Percentiles rank a stretch among this genome's conserved stretches.
Evolutionary conservation across 2,888 invertebrate genomes (phyloP).

Genomic region (Drosophila falleni): DNA sequence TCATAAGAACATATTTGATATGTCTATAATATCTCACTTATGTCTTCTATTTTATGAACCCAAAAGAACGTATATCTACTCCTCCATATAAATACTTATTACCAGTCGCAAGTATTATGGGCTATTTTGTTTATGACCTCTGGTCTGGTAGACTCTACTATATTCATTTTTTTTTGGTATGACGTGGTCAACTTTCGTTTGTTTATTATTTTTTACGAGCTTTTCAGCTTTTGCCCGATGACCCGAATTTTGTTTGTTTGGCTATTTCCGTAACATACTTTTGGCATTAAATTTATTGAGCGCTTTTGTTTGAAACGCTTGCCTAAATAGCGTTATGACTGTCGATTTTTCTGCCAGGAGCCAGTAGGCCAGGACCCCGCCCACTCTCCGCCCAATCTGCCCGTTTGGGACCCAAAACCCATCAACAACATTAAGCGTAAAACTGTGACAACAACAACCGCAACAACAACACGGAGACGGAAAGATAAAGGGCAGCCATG

Average conservation of each 20-base stretch:
- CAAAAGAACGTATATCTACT: not conserved
- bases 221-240: constrained; percentile 11
- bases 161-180: constrained; percentile 29
- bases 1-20: not conserved
- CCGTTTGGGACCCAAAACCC: constrained; percentile 13
- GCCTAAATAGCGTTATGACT: constrained; percentile 48
- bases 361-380: constrained; percentile 2
- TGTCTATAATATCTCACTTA: constrained; percentile 13
- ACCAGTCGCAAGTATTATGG: constrained; percentile 39
- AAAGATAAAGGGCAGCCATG: constrained; percentile 58
- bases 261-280: constrained; percentile 40
- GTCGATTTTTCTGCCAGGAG: constrained; percentile 17
- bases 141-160: constrained; percentile 13
- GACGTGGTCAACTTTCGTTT: constrained; percentile 24
- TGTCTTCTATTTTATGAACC: constrained; percentile 5
- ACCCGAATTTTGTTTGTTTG: constrained; percentile 21
- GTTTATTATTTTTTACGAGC: constrained; percentile 45
- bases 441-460: constrained; percentile 36
- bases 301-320: constrained; percentile 22
- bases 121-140: constrained; percentile 38
- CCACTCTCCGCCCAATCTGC: not conserved
- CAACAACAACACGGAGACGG: constrained; percentile 35
- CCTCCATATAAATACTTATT: constrained; percentile 20
- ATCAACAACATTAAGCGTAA: constrained; percentile 52
- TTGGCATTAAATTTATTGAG: constrained; percentile 46